Evolutionary conservation across 2,888 invertebrate species (phyloP), one percentile per base, ranked within the genome.

Genomic region (Sisyra nigra): DNA sequence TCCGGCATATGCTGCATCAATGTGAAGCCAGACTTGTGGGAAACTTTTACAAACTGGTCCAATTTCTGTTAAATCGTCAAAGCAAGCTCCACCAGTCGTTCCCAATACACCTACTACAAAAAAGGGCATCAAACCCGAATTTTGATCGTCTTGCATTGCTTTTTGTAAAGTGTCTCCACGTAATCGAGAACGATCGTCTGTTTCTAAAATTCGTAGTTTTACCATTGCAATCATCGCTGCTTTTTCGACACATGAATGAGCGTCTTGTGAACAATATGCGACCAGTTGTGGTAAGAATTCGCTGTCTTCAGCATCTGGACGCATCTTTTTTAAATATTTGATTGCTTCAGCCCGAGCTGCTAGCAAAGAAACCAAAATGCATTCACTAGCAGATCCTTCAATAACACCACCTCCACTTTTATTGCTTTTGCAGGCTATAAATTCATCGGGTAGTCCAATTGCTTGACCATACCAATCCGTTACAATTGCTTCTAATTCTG

Each of bases 1-100:
- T 3, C 91, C 91, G 1, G 85, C 88, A 56, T 89, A 91, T 1
- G 88, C 88, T 1, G 80, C 87, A 58, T 89, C 88, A 2, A 87
- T 83, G 59, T 89, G 89, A 18, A 89, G 67, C 88, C 89, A 91
- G n/a, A 82, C 68, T 41, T 67, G 66, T 0, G 75, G 69, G 48
- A 67, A 62, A 1, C 61, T 62, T 44, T 67, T 68, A 50, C 79
- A 76, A 2, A 87, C 71, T 13, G 80, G 78, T 2, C 88, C 80
- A 43, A 91, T 73, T 62, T 86, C 86, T 1, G 69, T 65, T 8
- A 91, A 64, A 51, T 81, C 80, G 59, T 91, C 89, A 57, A 88
- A 88, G 0, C 87, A 80, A 55, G 85, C 84, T 45, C 80, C 79
- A 0, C 81, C 78, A 0, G 89, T 89, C 2, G 88, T 84, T 1